Percentiles rank a stretch among this genome's conserved stretches.
Evolutionary conservation across 2,113 vertebrate genomes (phyloP).

Genomic region (Mandrillus leucophaeus): DNA sequence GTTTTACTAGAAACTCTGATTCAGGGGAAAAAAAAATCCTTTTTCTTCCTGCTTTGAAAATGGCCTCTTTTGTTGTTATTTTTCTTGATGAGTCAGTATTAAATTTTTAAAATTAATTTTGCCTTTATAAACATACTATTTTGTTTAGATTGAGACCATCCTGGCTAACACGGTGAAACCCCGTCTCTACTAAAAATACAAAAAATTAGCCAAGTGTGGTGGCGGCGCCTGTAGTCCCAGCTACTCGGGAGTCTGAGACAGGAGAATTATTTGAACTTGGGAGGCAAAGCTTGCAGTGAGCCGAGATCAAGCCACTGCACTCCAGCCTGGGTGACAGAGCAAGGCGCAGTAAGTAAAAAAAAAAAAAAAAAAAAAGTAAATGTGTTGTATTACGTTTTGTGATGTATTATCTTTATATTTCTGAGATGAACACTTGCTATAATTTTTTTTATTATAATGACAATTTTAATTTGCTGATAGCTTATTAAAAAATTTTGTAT

Average conservation of each 20-base stretch:
- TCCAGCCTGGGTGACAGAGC: no score
- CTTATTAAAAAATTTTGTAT: neutral
- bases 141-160: neutral
- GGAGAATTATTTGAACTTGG: no score
- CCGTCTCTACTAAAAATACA: no score
- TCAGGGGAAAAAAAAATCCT: neutral
- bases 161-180: no score
- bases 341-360: no score
- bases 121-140: neutral
- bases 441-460: neutral
- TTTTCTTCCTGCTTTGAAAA: neutral
- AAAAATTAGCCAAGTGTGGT: no score
- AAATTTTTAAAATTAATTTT: neutral
- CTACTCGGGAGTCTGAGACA: no score
- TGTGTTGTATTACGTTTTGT: neutral
- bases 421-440: neutral
- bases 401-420: neutral
- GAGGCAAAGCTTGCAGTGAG: no score
- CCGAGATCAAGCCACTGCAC: no score
- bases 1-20: neutral
- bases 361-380: neutral
- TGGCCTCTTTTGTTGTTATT: neutral
- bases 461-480: neutral
- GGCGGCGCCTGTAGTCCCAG: no score
- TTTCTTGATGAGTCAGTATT: neutral